Evolutionary conservation across 2,888 invertebrate species (phyloP), one percentile per base, ranked within the genome.

Genomic region (Drosophila mercatorum): DNA sequence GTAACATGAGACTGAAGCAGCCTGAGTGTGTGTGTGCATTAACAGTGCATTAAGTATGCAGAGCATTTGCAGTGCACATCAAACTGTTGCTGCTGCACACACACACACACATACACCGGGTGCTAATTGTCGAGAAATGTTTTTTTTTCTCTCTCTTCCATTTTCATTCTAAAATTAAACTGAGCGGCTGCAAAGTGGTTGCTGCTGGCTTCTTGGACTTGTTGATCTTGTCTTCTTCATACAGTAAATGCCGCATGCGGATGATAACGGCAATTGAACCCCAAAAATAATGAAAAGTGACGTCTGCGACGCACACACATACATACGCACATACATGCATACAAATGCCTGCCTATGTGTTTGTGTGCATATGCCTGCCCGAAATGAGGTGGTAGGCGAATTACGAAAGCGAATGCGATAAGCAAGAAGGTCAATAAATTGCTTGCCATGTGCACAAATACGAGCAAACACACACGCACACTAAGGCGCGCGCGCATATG

Each of bases 351-450:
- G n/a, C 1, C 5, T 5, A 28, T 28, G 34, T 55, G 10, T 8
- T 10, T 58, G 11, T 43, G 11, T 47, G 26, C 46, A 26, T 43
- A 40, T 26, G 40, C 40, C 52, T 60, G 55, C 40, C 64, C 53
- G 55, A 70, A 77, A 70, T 58, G 64, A 58, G 64, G 60, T 74
- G 64, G 57, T 70, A 75, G 59, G 65, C 74, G 58, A 77, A 78
- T 56, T 64, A 69, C 73, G 72, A 68, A 78, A 75, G 57, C 74
- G 68, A 78, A 79, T 68, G 76, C 75, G 85, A 85, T 85, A 85
- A 86, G 85, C 83, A 72, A 73, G 85, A 86, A 86, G 86, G 86
- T 87, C 86, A 87, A 87, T 85, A 87, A 86, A 86, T 82, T 76
- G 75, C 58, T 75, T 77, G 81, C 65, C 70, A 73, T 83, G 72